Evolutionary conservation across 1,140 invertebrate genomes (phyloP).

Genomic region (Bombus sibiricus): DNA sequence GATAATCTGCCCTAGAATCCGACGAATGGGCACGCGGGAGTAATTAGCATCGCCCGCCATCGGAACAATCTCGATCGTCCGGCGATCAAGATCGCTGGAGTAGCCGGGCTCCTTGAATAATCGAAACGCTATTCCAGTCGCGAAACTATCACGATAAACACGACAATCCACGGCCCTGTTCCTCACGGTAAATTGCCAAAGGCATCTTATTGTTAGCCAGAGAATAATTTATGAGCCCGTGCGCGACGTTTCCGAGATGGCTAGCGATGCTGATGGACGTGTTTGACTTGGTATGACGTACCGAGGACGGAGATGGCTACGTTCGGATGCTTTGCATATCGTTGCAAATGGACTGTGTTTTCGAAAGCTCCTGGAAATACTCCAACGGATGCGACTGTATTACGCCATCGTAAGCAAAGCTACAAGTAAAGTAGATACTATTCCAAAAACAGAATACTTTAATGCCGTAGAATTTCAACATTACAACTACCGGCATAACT

Average conservation of each 20-base stretch:
- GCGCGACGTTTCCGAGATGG: neutral
- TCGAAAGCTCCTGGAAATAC: neutral
- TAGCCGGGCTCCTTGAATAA: conserved; percentile 15
- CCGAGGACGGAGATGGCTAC: neutral
- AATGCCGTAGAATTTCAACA: too few species aligned
- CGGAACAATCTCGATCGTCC: conserved; percentile 17
- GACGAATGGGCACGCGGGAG: conserved; percentile 12
- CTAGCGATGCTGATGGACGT: neutral
- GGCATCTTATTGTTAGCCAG: conserved; percentile 13
- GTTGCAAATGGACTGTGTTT: neutral
- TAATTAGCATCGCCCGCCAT: conserved; percentile 29
- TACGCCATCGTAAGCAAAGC: neutral
- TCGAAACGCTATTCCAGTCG: conserved; percentile 31
- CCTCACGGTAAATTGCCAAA: neutral
- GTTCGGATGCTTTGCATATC: neutral
- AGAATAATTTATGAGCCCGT: conserved; percentile 31
- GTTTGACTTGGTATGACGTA: neutral
- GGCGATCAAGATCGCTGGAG: neutral
- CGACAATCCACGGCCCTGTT: neutral
- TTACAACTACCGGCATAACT: too few species aligned
- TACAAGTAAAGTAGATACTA: too few species aligned
- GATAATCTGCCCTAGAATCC: conserved; percentile 14
- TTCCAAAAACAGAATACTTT: too few species aligned
- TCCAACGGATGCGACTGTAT: neutral
- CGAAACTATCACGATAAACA: conserved; percentile 22